A percentile compares a stretch with the other conserved stretches of the same genome.
Evolutionary conservation across 2,888 invertebrate species (phyloP).

Genomic region (Endomychus coccineus): DNA sequence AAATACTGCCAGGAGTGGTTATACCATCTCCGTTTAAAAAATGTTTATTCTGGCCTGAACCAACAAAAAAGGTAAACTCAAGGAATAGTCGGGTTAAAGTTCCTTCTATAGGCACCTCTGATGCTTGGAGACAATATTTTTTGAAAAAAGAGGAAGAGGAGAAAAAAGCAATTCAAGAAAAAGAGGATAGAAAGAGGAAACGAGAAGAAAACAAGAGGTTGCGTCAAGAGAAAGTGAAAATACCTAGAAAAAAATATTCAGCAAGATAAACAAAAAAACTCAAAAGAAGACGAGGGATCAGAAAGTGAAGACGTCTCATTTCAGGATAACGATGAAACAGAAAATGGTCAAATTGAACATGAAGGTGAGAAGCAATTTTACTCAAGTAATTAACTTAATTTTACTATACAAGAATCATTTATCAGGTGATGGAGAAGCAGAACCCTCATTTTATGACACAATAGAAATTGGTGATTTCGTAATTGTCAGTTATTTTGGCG

Average conservation of each 20-base stretch:
- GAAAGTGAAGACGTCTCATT: conserved; percentile 7
- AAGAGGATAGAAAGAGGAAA: conserved; percentile 11
- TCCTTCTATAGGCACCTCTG: conserved; percentile 20
- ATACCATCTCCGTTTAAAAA: conserved; percentile 19
- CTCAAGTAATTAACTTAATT: too few relatives aligned
- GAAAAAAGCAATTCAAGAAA: conserved; percentile 19
- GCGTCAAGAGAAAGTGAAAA: neutral
- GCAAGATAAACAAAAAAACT: conserved; percentile 2
- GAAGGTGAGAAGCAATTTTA: too few relatives aligned
- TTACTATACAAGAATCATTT: too few relatives aligned
- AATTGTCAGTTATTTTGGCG: conserved; percentile 2
- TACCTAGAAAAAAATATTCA: neutral
- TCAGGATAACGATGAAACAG: conserved; percentile 7
- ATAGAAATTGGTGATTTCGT: conserved; percentile 7
- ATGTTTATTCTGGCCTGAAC: conserved; percentile 18
- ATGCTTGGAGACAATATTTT: conserved; percentile 21
- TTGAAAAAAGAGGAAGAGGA: conserved; percentile 21
- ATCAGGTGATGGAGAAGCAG: conserved; percentile 5
- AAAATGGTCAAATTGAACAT: conserved; percentile 5
- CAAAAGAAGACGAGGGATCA: conserved; percentile 6
- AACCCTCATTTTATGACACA: conserved; percentile 1
- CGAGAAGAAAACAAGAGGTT: conserved; percentile 12
- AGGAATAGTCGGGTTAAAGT: conserved; percentile 19
- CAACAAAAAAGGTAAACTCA: conserved; percentile 14
- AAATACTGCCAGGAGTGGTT: conserved; percentile 7